These are phyloP conservation scores for Heliconius charithonia DNA, from an alignment of 2,888 invertebrate genomes.

Conservation along the genomic window DNA sequence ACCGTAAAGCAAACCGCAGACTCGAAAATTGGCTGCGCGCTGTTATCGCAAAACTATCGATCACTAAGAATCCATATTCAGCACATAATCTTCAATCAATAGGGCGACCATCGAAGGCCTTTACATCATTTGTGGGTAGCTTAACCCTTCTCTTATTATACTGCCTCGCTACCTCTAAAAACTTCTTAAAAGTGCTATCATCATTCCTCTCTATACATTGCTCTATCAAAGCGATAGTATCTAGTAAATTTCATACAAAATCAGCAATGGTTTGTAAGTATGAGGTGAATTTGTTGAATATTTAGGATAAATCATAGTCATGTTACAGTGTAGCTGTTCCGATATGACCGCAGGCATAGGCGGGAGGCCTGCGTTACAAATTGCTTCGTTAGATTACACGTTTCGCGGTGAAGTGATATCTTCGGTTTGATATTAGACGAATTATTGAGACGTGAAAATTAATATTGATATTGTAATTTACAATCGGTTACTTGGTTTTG, in stretches of 20 bases:
- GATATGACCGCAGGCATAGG: slow-evolving; percentile 59
- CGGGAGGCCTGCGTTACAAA: slow-evolving; percentile 56
- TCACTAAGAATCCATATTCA: slow-evolving; percentile 45
- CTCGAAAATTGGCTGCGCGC: slow-evolving; percentile 12
- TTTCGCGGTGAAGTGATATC: slow-evolving; percentile 40
- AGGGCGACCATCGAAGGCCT: slow-evolving; percentile 49
- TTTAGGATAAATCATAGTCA: slow-evolving; percentile 11
- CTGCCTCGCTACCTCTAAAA: slow-evolving; percentile 12
- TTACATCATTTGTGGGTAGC: slow-evolving; percentile 61
- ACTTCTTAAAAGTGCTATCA: not conserved
- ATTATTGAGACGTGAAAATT: slow-evolving; percentile 37
- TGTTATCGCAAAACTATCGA: slow-evolving; percentile 38
- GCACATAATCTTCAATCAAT: slow-evolving; percentile 50
- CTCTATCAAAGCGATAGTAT: not conserved
- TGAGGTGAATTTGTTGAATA: not conserved
- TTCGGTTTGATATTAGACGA: slow-evolving; percentile 40
- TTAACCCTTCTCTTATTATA: slow-evolving; percentile 47
- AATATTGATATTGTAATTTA: slow-evolving; percentile 29
- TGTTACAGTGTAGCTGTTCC: slow-evolving; percentile 50
- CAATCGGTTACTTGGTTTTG: slow-evolving; percentile 22
- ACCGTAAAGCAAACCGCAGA: not conserved
- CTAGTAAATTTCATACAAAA: not conserved
- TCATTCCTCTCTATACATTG: slow-evolving; percentile 28
- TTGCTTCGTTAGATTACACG: slow-evolving; percentile 52
- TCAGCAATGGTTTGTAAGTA: slow-evolving; percentile 28